Conservation (phyloP, 2,113 vertebrate species). For the Gymnogyps californianus region DNA sequence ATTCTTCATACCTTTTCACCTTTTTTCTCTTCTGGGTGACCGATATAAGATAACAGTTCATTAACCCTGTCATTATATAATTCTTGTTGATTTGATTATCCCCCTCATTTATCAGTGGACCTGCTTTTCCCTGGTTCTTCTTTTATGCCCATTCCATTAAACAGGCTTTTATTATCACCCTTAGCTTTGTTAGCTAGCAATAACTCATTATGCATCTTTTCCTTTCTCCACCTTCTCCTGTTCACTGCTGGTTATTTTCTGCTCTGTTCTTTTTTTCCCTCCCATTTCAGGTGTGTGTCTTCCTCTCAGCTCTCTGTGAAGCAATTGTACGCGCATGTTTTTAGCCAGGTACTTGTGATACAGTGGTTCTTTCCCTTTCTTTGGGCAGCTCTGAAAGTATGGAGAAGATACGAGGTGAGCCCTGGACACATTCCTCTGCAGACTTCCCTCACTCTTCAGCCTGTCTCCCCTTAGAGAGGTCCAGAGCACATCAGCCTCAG, state of each 20-base stretch:
- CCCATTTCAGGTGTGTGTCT: background rate
- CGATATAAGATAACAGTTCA: background rate
- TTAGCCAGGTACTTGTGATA: background rate
- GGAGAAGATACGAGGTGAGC: background rate
- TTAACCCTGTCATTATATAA: background rate
- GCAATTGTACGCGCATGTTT: fast-evolving
- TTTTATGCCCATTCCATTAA: background rate
- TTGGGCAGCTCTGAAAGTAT: background rate
- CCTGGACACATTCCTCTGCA: background rate
- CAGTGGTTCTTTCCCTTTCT: background rate
- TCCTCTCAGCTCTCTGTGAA: background rate
- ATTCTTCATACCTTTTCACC: background rate
- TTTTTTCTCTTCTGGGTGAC: background rate
- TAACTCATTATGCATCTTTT: background rate
- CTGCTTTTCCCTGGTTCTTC: background rate
- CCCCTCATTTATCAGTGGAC: background rate
- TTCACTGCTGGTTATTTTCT: background rate
- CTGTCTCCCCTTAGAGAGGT: background rate
- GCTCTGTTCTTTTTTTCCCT: background rate
- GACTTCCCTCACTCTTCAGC: background rate
- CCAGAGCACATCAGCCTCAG: background rate
- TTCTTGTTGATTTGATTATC: background rate
- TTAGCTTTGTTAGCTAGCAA: background rate
- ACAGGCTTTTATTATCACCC: background rate
- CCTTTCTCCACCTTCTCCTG: background rate